phyloP scores from a whole-genome alignment of 2,888 invertebrate species.

The Cosmia trapezina region DNA sequence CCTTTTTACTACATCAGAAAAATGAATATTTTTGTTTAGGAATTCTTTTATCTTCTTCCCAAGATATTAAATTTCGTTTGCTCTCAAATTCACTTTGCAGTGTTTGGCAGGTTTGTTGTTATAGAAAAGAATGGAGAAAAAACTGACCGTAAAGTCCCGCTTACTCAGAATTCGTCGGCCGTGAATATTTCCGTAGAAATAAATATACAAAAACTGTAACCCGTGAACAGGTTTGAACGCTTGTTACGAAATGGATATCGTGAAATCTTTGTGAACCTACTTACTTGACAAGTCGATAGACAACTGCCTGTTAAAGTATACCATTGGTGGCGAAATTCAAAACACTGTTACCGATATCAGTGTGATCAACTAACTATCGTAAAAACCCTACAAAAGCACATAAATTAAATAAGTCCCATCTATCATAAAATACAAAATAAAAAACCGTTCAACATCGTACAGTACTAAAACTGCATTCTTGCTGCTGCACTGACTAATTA shows the following conservation, averaged over 20 bases:
- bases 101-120: slow-evolving; percentile 36
- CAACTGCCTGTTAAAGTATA: slow-evolving; percentile 34
- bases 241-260: slow-evolving; percentile 79
- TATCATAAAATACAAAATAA: slow-evolving; percentile 15
- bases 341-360: slow-evolving; percentile 3
- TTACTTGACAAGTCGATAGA: slow-evolving; percentile 52
- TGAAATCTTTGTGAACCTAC: slow-evolving; percentile 74
- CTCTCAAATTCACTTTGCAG: slow-evolving; percentile 43
- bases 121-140: slow-evolving; percentile 32
- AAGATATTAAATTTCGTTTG: slow-evolving; percentile 43
- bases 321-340: slow-evolving; percentile 26
- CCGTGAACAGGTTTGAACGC: slow-evolving; percentile 67
- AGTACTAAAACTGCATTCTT: slow-evolving; percentile 43
- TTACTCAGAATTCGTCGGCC: slow-evolving; percentile 50
- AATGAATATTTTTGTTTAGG: slow-evolving; percentile 44
- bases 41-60: slow-evolving; percentile 21
- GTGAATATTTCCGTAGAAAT: slow-evolving; percentile 62
- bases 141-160: slow-evolving; percentile 38
- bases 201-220: slow-evolving; percentile 56
- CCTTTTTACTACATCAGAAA: slow-evolving; percentile 15
- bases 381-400: slow-evolving; percentile 9
- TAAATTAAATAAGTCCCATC: slow-evolving; percentile 6
- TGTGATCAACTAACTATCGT: neutral
- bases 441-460: slow-evolving; percentile 22
- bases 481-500: slow-evolving; percentile 52